A percentile compares a stretch with the other conserved stretches of the same genome.
These are phyloP conservation scores for Nylanderia fulva DNA, from an alignment of 1,140 invertebrate species.

Conservation along the genomic window DNA sequence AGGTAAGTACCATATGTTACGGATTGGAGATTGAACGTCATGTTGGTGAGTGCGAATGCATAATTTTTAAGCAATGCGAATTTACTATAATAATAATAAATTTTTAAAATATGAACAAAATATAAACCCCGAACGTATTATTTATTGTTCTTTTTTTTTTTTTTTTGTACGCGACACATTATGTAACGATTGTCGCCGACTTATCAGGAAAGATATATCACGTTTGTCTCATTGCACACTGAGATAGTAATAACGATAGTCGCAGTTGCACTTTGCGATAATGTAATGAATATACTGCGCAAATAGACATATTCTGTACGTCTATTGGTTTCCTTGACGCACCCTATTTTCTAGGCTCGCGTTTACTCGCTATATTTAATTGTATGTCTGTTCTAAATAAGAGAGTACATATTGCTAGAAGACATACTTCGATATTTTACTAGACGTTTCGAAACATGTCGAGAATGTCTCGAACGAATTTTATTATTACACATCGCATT, in stretches of 20 bases:
- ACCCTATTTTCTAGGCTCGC: not conserved
- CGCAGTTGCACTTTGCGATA: slow-evolving; percentile 38
- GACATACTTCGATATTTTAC: not conserved
- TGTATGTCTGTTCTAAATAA: slow-evolving; percentile 10
- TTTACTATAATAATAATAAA: not conserved
- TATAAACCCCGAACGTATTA: not conserved
- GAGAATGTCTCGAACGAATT: slow-evolving; percentile 1
- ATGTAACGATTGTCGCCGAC: not conserved
- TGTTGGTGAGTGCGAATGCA: not conserved
- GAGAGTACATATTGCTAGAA: not conserved
- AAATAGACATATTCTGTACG: slow-evolving; percentile 15
- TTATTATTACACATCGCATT: not conserved
- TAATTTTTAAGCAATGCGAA: not conserved
- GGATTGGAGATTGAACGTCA: not conserved
- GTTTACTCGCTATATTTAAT: not conserved
- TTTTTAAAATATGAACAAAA: not conserved
- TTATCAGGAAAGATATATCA: not conserved
- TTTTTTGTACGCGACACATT: not conserved
- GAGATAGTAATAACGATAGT: slow-evolving; percentile 29
- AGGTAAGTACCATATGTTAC: slow-evolving; percentile 46
- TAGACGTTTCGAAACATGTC: not conserved
- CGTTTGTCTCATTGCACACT: not conserved
- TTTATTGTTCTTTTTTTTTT: slow-evolving; percentile 7
- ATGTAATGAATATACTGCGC: not conserved
- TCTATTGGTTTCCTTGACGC: slow-evolving; percentile 9